A percentile compares a stretch with the other conserved stretches of the same genome.
These are phyloP conservation scores for Heliornis fulica DNA, from an alignment of 2,113 vertebrate genomes.

Conservation along the genomic window DNA sequence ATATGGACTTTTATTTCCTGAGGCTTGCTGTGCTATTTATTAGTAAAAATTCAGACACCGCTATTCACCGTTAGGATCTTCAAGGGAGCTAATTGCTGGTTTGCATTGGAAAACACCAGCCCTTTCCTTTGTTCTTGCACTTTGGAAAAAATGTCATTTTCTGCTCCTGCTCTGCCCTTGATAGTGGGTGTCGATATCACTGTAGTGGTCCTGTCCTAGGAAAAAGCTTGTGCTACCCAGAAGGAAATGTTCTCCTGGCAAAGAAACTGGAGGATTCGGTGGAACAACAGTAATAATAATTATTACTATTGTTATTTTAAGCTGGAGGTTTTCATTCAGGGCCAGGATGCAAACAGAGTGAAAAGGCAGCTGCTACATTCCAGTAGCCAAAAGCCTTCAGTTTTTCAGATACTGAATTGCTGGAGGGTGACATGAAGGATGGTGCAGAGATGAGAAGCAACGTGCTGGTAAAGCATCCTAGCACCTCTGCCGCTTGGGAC, in stretches of 20 bases:
- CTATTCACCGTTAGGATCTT: background rate
- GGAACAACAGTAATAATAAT: background rate
- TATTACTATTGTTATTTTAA: background rate
- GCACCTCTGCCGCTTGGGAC: background rate
- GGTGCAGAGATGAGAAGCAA: background rate
- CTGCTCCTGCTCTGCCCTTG: background rate
- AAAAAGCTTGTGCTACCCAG: background rate
- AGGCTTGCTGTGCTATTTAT: background rate
- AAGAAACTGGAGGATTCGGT: background rate
- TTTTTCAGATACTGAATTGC: background rate
- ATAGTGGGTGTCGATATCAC: background rate
- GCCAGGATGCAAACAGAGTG: background rate
- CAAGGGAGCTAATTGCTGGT: background rate
- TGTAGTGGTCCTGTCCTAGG: background rate
- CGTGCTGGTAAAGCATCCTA: background rate
- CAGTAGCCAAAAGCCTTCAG: background rate
- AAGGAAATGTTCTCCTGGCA: background rate
- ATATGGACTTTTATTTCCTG: background rate
- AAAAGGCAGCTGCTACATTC: constrained; percentile 5
- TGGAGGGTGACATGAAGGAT: background rate
- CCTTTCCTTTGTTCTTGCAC: background rate
- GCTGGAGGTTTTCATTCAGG: background rate
- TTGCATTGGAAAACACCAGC: background rate
- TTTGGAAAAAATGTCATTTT: background rate
- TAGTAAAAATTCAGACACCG: background rate